Evolutionary conservation across 2,888 invertebrate genomes (phyloP).

Genomic region (Frankliniella fusca): DNA sequence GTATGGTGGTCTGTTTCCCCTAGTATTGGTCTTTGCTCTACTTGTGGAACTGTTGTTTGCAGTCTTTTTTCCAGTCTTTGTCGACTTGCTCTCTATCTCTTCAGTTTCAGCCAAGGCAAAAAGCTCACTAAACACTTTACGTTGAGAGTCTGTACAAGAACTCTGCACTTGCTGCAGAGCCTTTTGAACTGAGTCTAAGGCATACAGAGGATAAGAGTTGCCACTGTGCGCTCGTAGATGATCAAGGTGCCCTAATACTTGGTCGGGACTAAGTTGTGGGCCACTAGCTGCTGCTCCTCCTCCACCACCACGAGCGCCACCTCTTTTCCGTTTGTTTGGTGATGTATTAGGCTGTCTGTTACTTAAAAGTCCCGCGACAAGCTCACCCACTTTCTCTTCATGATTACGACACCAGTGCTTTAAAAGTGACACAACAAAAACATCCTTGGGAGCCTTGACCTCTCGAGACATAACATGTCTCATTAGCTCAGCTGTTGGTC

Average conservation of each 20-base stretch:
- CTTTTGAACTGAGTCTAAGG: conserved; percentile 85
- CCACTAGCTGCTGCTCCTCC: conserved; percentile 38
- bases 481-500: conserved; percentile 79
- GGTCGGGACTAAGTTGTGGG: conserved; percentile 42
- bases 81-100: conserved; percentile 49
- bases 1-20: conserved; percentile 43
- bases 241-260: conserved; percentile 88
- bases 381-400: conserved; percentile 81
- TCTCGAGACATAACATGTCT: conserved; percentile 75
- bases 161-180: conserved; percentile 84
- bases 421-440: conserved; percentile 84
- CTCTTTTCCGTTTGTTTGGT: conserved; percentile 85
- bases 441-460: conserved; percentile 68
- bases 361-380: conserved; percentile 71
- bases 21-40: conserved; percentile 40
- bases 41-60: conserved; percentile 36
- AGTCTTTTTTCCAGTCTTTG: conserved; percentile 47
- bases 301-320: conserved; percentile 39
- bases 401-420: conserved; percentile 92
- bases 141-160: conserved; percentile 81
- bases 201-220: conserved; percentile 54
- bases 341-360: conserved; percentile 77
- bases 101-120: conserved; percentile 88
- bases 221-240: conserved; percentile 75
- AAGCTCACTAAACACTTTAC: conserved; percentile 85